Percentiles rank a stretch among this genome's conserved stretches.
Conservation (phyloP, 2,888 invertebrate genomes). For the Nomada hirtipes region DNA sequence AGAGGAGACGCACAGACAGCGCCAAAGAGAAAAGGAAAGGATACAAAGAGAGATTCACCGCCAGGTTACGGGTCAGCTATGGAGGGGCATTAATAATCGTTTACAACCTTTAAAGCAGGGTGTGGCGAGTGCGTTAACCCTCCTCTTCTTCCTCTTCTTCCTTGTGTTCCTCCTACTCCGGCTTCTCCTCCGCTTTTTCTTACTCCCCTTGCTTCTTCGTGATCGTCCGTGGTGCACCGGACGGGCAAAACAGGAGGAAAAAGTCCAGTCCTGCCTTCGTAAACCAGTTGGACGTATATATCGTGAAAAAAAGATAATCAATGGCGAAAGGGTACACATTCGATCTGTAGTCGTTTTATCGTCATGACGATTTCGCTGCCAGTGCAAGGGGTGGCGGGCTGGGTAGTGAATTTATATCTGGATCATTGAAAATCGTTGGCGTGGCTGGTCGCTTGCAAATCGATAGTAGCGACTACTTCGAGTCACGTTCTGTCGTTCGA, state of each 20-base stretch:
- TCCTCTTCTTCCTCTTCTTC: slow-evolving; percentile 55
- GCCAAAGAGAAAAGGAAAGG: slow-evolving; percentile 29
- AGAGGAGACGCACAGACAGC: slow-evolving; percentile 18
- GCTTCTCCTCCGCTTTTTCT: slow-evolving; percentile 44
- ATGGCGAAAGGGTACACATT: slow-evolving; percentile 57
- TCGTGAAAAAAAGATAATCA: slow-evolving; percentile 63
- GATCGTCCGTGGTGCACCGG: slow-evolving; percentile 51
- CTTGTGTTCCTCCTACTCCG: slow-evolving; percentile 43
- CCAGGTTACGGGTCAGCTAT: slow-evolving; percentile 78
- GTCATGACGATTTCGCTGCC: slow-evolving; percentile 31
- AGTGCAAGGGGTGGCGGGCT: neutral
- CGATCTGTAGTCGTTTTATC: slow-evolving; percentile 50
- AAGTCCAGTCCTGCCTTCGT: slow-evolving; percentile 53
- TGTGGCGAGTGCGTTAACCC: slow-evolving; percentile 77
- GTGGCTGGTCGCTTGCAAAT: slow-evolving; percentile 3
- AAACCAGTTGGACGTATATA: slow-evolving; percentile 70
- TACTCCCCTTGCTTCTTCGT: slow-evolving; percentile 45
- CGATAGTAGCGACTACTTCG: neutral
- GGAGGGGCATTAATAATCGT: slow-evolving; percentile 82
- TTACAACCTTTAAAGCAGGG: slow-evolving; percentile 79
- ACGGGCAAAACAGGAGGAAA: slow-evolving; percentile 60
- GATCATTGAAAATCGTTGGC: slow-evolving; percentile 34
- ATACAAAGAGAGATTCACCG: slow-evolving; percentile 44
- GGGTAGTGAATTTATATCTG: slow-evolving; percentile 29
- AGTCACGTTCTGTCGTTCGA: neutral